Evolutionary conservation across 2,113 vertebrate genomes (phyloP).

Genomic region (Neotoma lepida): DNA sequence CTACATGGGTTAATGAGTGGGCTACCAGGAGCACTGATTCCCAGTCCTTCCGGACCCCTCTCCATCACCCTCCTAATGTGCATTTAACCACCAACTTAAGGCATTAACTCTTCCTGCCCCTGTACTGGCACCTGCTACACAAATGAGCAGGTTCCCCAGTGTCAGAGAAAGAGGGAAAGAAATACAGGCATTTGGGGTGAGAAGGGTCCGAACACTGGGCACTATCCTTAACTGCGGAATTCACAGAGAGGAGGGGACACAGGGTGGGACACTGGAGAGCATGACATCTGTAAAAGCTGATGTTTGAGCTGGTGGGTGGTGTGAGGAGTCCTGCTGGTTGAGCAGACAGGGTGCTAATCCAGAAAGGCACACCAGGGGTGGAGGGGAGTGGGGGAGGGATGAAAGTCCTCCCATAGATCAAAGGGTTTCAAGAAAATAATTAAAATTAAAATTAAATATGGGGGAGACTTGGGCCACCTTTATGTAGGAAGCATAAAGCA

Average conservation of each 20-base stretch:
- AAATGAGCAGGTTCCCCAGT: not conserved
- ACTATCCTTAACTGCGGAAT: not conserved
- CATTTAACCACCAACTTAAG: not conserved
- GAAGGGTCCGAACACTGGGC: not conserved
- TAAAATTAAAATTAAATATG: constrained; percentile 48
- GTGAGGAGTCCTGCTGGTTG: not conserved
- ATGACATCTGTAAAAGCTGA: not conserved
- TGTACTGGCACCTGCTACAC: not conserved
- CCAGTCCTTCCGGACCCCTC: not conserved
- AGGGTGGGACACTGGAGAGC: not conserved
- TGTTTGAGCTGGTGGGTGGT: not conserved
- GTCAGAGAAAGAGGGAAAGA: not conserved
- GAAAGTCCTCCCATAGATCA: not conserved
- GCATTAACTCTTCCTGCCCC: not conserved
- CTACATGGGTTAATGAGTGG: rapidly evolving
- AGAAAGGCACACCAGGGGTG: not conserved
- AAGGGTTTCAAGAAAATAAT: not conserved
- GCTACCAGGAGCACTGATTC: rapidly evolving
- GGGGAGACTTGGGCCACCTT: not conserved
- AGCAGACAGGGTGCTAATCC: not conserved
- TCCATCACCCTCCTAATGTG: not conserved
- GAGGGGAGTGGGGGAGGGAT: not conserved
- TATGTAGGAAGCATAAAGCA: not conserved
- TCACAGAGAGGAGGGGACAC: not conserved
- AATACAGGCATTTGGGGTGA: not conserved